These are phyloP conservation scores for Drosophila mayri DNA, from an alignment of 1,140 invertebrate genomes.

Conservation along the genomic window DNA sequence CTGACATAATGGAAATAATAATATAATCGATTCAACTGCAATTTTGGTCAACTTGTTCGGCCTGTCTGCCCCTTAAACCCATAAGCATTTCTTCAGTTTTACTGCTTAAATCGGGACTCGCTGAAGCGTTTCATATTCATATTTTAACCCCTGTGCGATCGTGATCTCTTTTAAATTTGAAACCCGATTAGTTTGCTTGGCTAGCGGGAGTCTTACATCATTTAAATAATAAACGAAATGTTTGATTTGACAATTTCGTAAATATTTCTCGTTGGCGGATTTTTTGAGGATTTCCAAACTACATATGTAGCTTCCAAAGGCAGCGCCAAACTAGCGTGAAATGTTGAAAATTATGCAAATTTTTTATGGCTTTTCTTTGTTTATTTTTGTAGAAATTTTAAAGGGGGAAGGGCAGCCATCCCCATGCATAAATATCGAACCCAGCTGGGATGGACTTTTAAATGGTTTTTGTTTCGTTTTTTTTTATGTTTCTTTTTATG, in stretches of 20 bases:
- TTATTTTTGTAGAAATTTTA: slow-evolving; percentile 47
- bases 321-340: slow-evolving; percentile 42
- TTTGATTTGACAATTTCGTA: slow-evolving; percentile 67
- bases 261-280: slow-evolving; percentile 67
- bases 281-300: slow-evolving; percentile 51
- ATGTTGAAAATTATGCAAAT: slow-evolving; percentile 74
- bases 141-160: slow-evolving; percentile 23
- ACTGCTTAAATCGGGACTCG: slow-evolving; percentile 26
- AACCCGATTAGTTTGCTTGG: slow-evolving; percentile 55
- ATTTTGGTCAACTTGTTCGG: slow-evolving; percentile 63
- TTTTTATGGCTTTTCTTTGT: slow-evolving; percentile 67
- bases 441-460: slow-evolving; percentile 33
- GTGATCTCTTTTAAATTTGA: slow-evolving; percentile 17
- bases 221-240: slow-evolving; percentile 54
- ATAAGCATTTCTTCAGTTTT: slow-evolving; percentile 58
- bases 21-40: slow-evolving; percentile 67
- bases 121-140: slow-evolving; percentile 53
- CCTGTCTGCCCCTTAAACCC: slow-evolving; percentile 43
- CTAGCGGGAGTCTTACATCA: slow-evolving; percentile 44
- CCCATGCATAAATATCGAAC: slow-evolving; percentile 39
- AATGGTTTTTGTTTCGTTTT: slow-evolving; percentile 27
- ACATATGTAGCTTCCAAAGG: neutral
- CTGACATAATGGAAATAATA: slow-evolving; percentile 72
- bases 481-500: slow-evolving; percentile 31
- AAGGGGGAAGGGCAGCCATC: slow-evolving; percentile 10